Percentiles rank a stretch among this genome's conserved stretches.
Evolutionary conservation across 53 echinoderm and acorn worm species (phyloP).

Genomic region (Echinometra lucunter): DNA sequence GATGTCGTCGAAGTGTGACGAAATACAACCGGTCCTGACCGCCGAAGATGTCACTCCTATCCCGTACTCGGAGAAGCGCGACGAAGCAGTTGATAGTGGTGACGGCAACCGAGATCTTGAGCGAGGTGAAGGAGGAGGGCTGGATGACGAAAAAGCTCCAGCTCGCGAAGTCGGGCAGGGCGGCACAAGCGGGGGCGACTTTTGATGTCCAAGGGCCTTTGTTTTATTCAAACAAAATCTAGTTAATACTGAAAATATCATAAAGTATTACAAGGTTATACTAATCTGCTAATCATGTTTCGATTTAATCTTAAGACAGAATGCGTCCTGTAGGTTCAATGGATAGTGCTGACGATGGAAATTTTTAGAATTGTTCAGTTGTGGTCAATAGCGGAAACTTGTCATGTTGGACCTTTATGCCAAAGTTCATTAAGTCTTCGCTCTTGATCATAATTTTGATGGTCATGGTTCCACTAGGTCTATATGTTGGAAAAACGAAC

Average conservation of each 20-base stretch:
- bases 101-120: neutral
- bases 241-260: neutral
- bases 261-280: too few species aligned
- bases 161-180: neutral
- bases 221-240: neutral
- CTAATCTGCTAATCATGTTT: too few species aligned
- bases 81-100: neutral
- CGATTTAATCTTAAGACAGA: too few species aligned
- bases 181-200: neutral
- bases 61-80: constrained; percentile 45
- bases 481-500: too few species aligned
- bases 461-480: too few species aligned
- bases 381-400: too few species aligned
- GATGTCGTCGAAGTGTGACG: constrained; percentile 15
- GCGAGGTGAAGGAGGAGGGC: neutral
- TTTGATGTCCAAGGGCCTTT: neutral
- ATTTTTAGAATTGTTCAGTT: too few species aligned
- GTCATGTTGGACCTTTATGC: too few species aligned
- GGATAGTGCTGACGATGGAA: too few species aligned
- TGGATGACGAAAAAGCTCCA: neutral
- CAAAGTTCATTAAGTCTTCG: too few species aligned
- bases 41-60: constrained; percentile 51
- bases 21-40: constrained; percentile 32
- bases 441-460: too few species aligned
- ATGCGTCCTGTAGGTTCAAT: too few species aligned